A percentile compares a stretch with the other conserved stretches of the same genome.
Conservation (phyloP, 2,797 vertebrate species). For the Artibeus lituratus region DNA sequence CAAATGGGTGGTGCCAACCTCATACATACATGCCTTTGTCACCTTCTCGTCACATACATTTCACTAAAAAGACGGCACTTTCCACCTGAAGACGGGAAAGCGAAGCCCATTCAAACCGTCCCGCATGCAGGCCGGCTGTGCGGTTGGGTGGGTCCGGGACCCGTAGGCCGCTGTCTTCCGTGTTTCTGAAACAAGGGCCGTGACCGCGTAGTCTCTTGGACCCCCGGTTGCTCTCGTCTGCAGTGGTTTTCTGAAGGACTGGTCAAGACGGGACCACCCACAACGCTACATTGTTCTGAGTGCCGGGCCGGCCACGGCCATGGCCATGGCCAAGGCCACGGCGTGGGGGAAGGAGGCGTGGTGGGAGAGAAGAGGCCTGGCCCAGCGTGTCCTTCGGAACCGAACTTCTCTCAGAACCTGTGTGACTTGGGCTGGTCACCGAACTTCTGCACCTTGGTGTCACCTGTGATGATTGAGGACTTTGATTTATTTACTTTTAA, state of each 20-base stretch:
- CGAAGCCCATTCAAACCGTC: neutral
- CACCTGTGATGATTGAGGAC: neutral
- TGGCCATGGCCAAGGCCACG: rapidly evolving
- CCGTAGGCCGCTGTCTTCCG: neutral
- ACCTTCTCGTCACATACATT: neutral
- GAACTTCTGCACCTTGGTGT: neutral
- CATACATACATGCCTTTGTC: neutral
- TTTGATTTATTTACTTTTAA: neutral
- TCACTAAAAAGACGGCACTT: neutral
- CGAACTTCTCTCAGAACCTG: neutral
- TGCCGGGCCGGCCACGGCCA: no score
- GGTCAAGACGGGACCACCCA: neutral
- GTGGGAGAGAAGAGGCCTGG: neutral
- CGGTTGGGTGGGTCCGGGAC: neutral
- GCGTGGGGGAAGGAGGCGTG: no score
- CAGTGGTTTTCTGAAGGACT: neutral
- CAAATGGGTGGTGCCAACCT: neutral
- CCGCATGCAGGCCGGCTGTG: neutral
- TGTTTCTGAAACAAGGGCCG: neutral
- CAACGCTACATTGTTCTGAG: no score
- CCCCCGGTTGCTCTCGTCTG: neutral
- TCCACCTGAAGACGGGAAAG: neutral
- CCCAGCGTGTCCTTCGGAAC: neutral
- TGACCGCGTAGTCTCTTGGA: neutral
- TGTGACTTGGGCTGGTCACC: no score